Evolutionary conservation across 2,888 invertebrate species (phyloP).

Genomic region (Himalopsyche anomala): DNA sequence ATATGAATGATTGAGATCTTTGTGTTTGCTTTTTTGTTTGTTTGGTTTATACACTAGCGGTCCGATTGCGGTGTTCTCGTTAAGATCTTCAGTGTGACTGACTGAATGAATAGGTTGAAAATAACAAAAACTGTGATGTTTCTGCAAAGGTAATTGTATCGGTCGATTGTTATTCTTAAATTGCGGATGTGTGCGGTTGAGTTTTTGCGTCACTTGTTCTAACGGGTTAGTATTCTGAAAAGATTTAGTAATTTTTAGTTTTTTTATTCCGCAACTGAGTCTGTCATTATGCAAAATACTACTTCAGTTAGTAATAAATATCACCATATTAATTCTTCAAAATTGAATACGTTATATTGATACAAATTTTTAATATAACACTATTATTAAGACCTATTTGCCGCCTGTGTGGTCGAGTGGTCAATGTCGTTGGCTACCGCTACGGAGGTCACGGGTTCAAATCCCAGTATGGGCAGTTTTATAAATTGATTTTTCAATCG

Average conservation of each 20-base stretch:
- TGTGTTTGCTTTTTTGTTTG: conserved; percentile 72
- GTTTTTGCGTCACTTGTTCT: conserved; percentile 73
- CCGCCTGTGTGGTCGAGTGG: too few relatives aligned
- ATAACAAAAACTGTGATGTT: conserved; percentile 82
- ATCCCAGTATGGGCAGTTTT: too few relatives aligned
- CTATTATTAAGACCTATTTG: too few relatives aligned
- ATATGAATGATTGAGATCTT: conserved; percentile 67
- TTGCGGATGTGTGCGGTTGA: conserved; percentile 74
- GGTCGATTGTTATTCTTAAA: conserved; percentile 32
- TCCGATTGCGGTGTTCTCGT: conserved; percentile 70
- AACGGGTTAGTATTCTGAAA: conserved; percentile 79
- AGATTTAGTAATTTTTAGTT: conserved; percentile 66
- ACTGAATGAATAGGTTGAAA: conserved; percentile 79
- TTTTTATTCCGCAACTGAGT: too few relatives aligned
- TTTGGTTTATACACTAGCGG: conserved; percentile 75
- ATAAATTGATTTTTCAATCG: too few relatives aligned
- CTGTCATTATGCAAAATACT: too few relatives aligned
- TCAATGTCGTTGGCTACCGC: too few relatives aligned
- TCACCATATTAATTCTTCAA: too few relatives aligned
- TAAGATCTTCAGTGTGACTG: conserved; percentile 22
- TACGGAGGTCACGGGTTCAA: too few relatives aligned
- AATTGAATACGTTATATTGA: too few relatives aligned
- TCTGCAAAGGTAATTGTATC: conserved; percentile 74
- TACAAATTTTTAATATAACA: too few relatives aligned
- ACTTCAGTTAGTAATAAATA: too few relatives aligned